Evolutionary conservation across 2,797 vertebrate species (phyloP), one percentile per base, ranked within the genome.

Genomic region (Steatocranus sp.): DNA sequence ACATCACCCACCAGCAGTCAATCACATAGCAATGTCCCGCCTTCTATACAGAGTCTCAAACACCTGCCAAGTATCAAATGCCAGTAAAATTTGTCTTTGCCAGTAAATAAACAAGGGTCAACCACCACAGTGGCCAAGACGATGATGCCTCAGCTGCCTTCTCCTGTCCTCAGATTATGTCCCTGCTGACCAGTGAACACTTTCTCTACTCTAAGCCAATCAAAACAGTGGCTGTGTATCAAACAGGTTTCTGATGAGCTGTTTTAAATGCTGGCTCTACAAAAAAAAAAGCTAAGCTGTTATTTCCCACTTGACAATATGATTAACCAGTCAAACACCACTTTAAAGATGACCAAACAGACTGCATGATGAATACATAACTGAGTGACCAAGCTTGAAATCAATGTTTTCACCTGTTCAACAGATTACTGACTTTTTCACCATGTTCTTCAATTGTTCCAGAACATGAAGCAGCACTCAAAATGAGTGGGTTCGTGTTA

Each of bases 11-110:
- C 89, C 75, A 89, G 85, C 78, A 86, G 88, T 93, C 94, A 93
- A 90, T 93, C 90, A 91, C 88, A 86, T 58, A 85, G 78, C 51
- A 78, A 94, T 70, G 86, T 78, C 79, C 88, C 78, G 56, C 81
- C 91, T 91, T 63, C 84, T 48, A 85, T 82, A 77, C 86, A 89
- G 77, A 86, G 83, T 90, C 87, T 77, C 48, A 80, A 88, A 87
- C 90, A 93, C 91, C 89, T 93, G 90, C 92, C 92, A 93, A 93
- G 86, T 78, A 86, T 88, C 85, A 91, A 87, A 87, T 88, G 91
- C 87, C 91, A 90, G 87, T 54, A 79, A 87, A 84, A 90, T 82
- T 20, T 74, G 77, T 61, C 83, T 84, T 78, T 88, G 91, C 84
- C 88, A 86, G 87, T 86, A 92, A 92, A 92, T 90, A 92, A 93